Evolutionary conservation across 2,797 vertebrate genomes (phyloP).

Genomic region (Crax fasciolata): DNA sequence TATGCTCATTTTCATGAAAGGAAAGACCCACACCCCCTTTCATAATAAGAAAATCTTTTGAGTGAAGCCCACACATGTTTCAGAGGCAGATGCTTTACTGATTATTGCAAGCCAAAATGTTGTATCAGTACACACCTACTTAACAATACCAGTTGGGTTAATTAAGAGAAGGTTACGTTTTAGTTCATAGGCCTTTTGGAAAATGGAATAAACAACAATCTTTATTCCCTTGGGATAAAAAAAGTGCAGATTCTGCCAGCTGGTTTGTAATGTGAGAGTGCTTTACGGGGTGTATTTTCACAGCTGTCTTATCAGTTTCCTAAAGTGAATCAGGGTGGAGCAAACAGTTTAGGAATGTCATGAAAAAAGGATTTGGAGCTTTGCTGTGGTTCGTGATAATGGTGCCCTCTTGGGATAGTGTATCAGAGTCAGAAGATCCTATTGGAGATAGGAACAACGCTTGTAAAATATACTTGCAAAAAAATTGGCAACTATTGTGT

Average conservation of each 20-base stretch:
- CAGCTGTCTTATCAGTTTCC: slow-evolving; percentile 82
- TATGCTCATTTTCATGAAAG: neutral
- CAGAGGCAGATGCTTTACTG: neutral
- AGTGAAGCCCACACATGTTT: neutral
- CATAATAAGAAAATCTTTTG: neutral
- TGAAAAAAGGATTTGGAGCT: slow-evolving; percentile 24
- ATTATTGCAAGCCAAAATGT: neutral
- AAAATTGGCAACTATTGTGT: neutral
- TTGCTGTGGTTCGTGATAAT: slow-evolving; percentile 62
- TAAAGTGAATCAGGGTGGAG: slow-evolving; percentile 71
- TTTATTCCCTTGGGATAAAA: neutral
- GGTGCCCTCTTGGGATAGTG: slow-evolving; percentile 37
- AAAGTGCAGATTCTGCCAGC: slow-evolving; percentile 23
- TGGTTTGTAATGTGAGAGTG: slow-evolving; percentile 48
- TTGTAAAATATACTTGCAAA: slow-evolving; percentile 9
- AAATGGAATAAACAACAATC: slow-evolving; percentile 62
- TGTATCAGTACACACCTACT: slow-evolving; percentile 16
- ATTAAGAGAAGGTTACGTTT: slow-evolving; percentile 1
- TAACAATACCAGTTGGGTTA: neutral
- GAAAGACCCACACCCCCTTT: neutral
- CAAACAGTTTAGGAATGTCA: slow-evolving; percentile 67
- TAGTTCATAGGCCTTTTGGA: neutral
- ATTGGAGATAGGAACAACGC: neutral
- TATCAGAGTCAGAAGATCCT: slow-evolving; percentile 33
- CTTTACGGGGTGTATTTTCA: slow-evolving; percentile 72